These are phyloP conservation scores for Macropodus opercularis DNA, from an alignment of 2,797 vertebrate genomes.

Conservation along the genomic window DNA sequence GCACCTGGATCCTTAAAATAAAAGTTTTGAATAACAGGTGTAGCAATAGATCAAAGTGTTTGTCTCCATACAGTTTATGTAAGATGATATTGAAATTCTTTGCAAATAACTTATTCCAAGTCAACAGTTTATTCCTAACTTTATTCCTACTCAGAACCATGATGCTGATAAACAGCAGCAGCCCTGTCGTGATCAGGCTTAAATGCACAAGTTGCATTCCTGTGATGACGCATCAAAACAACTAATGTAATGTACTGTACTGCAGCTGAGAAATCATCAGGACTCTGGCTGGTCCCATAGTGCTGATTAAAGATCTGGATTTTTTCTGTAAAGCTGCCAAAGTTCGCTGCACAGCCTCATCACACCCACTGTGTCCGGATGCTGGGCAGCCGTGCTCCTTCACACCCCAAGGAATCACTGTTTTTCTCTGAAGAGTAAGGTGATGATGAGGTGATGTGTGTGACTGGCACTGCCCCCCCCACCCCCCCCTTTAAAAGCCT, in stretches of 20 bases:
- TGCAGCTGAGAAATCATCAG: conserved; percentile 21
- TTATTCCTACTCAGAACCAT: no score
- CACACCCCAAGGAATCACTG: not conserved
- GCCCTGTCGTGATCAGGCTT: not conserved
- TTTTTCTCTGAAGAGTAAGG: not conserved
- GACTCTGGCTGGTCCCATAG: conserved; percentile 21
- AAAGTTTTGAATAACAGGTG: not conserved
- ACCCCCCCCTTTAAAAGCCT: conserved; percentile 20
- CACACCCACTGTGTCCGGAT: not conserved
- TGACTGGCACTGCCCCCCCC: conserved; percentile 25
- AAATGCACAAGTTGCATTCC: conserved; percentile 5
- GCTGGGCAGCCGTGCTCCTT: not conserved
- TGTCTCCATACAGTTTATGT: not conserved
- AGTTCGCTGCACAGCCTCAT: conserved; percentile 9
- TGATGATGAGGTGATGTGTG: not conserved
- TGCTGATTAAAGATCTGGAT: conserved; percentile 35
- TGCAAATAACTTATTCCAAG: not conserved
- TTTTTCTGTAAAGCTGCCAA: conserved; percentile 1
- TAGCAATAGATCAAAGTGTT: not conserved
- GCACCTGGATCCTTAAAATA: no score
- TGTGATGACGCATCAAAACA: conserved; percentile 12
- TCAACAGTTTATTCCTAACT: not conserved
- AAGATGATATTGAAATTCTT: not conserved
- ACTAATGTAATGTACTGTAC: not conserved
- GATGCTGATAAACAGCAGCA: no score